Evolutionary conservation across 2,888 invertebrate genomes (phyloP).

Genomic region (Micoletzkya japonica): DNA sequence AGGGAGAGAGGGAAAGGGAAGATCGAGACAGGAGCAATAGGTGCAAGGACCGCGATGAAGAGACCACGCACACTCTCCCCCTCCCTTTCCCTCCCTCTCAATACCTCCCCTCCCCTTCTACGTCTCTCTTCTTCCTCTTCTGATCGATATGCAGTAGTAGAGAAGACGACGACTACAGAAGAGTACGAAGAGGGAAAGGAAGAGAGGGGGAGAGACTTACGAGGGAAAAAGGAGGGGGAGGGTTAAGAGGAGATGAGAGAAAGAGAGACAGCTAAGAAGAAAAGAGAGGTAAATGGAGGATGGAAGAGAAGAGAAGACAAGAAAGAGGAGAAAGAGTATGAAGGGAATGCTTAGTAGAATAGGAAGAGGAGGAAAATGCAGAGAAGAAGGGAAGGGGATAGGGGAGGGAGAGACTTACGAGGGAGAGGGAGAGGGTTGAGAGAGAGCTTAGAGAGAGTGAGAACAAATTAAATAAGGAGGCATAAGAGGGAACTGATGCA

Average conservation of each 20-base stretch:
- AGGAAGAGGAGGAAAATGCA: neutral
- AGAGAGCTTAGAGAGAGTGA: neutral
- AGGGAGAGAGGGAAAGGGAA: neutral
- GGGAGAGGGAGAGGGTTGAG: neutral
- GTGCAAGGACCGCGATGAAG: slow-evolving; percentile 2
- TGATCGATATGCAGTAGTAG: neutral
- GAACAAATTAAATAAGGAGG: neutral
- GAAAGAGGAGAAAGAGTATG: neutral
- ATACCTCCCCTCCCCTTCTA: neutral
- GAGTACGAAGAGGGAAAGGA: neutral
- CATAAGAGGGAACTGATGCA: neutral
- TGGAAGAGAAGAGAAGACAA: neutral
- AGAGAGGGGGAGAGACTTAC: neutral
- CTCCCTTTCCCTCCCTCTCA: slow-evolving; percentile 4
- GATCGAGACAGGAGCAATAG: neutral
- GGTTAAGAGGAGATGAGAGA: neutral
- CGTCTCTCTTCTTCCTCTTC: neutral
- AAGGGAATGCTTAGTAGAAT: neutral
- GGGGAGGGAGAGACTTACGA: neutral
- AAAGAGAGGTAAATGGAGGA: slow-evolving; percentile 3
- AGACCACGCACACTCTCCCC: slow-evolving; percentile 1
- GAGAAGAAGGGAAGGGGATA: neutral
- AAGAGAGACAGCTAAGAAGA: neutral
- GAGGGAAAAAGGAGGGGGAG: neutral
- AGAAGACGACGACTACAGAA: slow-evolving; percentile 7